Evolutionary conservation across 2,888 invertebrate species (phyloP).

Genomic region (Tethea ocularis): DNA sequence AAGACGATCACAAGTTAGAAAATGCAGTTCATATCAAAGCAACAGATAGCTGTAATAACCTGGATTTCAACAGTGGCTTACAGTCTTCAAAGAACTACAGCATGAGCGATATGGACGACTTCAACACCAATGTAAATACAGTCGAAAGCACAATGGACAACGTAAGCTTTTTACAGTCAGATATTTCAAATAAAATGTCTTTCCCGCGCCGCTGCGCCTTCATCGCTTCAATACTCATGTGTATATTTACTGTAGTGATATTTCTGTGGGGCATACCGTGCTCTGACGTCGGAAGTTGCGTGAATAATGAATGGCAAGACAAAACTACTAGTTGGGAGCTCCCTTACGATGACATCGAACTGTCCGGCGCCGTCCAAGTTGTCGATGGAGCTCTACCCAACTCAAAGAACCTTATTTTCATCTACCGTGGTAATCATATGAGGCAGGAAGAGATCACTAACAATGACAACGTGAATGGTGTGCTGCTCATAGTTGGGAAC

Average conservation of each 20-base stretch:
- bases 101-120: conserved; percentile 76
- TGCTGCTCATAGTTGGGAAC: conserved; percentile 87
- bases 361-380: conserved; percentile 88
- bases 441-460: conserved; percentile 75
- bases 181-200: conserved; percentile 85
- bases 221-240: conserved; percentile 87
- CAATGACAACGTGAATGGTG: conserved; percentile 84
- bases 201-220: conserved; percentile 87
- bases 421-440: conserved; percentile 88
- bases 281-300: conserved; percentile 87
- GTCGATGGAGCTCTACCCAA: conserved; percentile 86
- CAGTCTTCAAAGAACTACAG: conserved; percentile 76
- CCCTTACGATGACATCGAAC: conserved; percentile 87
- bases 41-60: conserved; percentile 68
- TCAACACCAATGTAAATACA: conserved; percentile 73
- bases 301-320: conserved; percentile 79
- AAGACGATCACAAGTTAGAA: conserved; percentile 84
- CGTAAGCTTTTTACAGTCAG: conserved; percentile 77
- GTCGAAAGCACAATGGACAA: conserved; percentile 79
- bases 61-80: conserved; percentile 75
- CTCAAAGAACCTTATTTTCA: conserved; percentile 88
- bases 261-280: conserved; percentile 92
- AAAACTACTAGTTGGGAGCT: conserved; percentile 88
- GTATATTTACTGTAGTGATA: conserved; percentile 87
- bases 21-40: conserved; percentile 62